phyloP scores from a whole-genome alignment of 1,140 invertebrate genomes.

The Eupristina koningsbergeri region DNA sequence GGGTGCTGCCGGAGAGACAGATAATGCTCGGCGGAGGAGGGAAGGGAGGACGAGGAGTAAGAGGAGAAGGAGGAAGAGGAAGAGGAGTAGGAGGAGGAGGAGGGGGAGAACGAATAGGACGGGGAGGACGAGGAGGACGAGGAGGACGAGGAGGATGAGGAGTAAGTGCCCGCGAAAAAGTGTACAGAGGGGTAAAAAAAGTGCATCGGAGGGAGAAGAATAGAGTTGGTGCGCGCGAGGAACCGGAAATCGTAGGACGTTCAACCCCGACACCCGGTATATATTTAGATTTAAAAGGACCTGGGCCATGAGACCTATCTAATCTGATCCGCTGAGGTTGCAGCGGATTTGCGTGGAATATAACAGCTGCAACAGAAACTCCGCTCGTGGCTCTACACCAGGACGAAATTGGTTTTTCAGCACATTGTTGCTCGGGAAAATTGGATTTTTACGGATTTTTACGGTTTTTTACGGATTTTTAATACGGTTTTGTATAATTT shows the following conservation, averaged over 20 bases:
- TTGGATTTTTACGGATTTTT: no score
- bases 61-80: neutral
- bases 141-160: neutral
- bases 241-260: conserved; percentile 71
- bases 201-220: conserved; percentile 52
- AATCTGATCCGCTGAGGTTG: conserved; percentile 58
- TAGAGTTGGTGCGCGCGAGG: conserved; percentile 53
- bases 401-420: neutral
- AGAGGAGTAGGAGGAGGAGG: conserved; percentile 13
- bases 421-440: no score
- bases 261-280: conserved; percentile 65
- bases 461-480: no score
- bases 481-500: no score
- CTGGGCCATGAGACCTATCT: conserved; percentile 42
- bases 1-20: conserved; percentile 27
- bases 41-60: neutral
- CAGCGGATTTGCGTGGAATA: neutral
- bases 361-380: neutral
- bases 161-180: conserved; percentile 13
- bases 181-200: conserved; percentile 35
- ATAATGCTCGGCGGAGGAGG: conserved; percentile 46
- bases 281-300: conserved; percentile 70
- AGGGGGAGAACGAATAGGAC: conserved; percentile 4
- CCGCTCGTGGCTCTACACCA: neutral
- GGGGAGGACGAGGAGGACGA: no score